A percentile compares a stretch with the other conserved stretches of the same genome.
phyloP scores from a whole-genome alignment of 2,797 vertebrate species.

The Trichosurus vulpecula region DNA sequence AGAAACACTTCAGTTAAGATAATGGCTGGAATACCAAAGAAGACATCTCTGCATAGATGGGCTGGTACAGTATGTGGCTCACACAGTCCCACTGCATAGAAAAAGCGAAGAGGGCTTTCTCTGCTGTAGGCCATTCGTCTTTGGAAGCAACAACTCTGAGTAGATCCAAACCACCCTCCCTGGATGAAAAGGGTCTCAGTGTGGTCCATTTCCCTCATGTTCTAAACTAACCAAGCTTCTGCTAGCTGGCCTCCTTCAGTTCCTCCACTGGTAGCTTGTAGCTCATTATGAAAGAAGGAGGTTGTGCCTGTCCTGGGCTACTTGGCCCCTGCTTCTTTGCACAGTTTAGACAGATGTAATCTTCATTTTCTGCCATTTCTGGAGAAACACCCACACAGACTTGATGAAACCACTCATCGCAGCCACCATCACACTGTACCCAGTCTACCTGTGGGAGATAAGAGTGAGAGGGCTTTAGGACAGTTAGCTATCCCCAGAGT shows the following conservation, averaged over 20 bases:
- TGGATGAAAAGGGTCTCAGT: constrained; percentile 73
- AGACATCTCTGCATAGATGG: constrained; percentile 77
- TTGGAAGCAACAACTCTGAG: constrained; percentile 76
- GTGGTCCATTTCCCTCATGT: constrained; percentile 81
- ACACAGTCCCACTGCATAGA: constrained; percentile 56
- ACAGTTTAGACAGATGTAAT: constrained; percentile 98
- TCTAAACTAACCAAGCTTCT: constrained; percentile 75
- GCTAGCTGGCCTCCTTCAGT: constrained; percentile 94
- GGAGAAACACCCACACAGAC: constrained; percentile 97
- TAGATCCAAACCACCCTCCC: constrained; percentile 79
- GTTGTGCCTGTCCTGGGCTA: constrained; percentile 86
- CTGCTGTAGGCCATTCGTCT: constrained; percentile 68
- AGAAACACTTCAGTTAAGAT: constrained; percentile 70
- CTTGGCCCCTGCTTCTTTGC: constrained; percentile 87
- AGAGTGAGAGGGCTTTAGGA: constrained; percentile 70
- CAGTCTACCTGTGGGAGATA: constrained; percentile 94
- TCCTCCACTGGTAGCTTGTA: constrained; percentile 88
- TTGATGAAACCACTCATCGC: constrained; percentile 99
- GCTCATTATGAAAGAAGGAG: constrained; percentile 86
- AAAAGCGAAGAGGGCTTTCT: constrained; percentile 74
- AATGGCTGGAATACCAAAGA: constrained; percentile 72
- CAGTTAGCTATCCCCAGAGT: constrained; percentile 51
- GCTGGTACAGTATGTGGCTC: constrained; percentile 70
- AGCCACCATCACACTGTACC: constrained; percentile 99
- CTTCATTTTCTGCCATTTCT: constrained; percentile 98